Evolutionary conservation across 2,888 invertebrate species (phyloP).

Genomic region (Caenorhabditis sp.): DNA sequence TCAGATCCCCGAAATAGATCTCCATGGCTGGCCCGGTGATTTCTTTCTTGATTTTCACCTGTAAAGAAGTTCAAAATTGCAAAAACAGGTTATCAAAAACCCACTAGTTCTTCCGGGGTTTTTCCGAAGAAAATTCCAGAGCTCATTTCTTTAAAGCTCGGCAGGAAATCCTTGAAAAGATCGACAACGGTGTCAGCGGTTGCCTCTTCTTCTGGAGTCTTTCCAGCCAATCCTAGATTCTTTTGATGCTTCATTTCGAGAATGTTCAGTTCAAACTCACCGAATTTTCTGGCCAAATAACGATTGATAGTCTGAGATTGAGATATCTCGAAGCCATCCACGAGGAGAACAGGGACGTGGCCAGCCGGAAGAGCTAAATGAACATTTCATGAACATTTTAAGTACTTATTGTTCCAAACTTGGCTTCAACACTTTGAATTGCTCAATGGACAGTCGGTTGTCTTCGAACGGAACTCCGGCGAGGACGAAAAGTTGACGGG

Average conservation of each 20-base stretch:
- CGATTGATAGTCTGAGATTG: constrained; percentile 24
- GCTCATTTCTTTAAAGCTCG: constrained; percentile 1
- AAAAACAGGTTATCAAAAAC: neutral
- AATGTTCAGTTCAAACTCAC: neutral
- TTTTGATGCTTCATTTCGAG: neutral
- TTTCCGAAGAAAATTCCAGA: constrained; percentile 4
- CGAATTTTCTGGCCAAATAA: constrained; percentile 28
- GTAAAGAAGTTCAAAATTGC: constrained; percentile 1
- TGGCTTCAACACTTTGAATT: constrained; percentile 14
- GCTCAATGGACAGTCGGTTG: neutral
- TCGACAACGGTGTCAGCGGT: constrained; percentile 24
- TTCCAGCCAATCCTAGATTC: constrained; percentile 17
- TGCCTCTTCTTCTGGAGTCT: constrained; percentile 20
- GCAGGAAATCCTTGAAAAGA: constrained; percentile 27
- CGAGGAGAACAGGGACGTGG: constrained; percentile 12
- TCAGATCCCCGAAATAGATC: constrained; percentile 7
- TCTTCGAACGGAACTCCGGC: constrained; percentile 24
- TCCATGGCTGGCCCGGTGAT: constrained; percentile 11
- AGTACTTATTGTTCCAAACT: too few species aligned
- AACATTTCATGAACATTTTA: too few species aligned
- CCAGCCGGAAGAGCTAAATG: constrained; percentile 18
- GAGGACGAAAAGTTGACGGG: constrained; percentile 21
- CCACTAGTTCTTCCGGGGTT: constrained; percentile 9
- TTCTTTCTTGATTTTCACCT: neutral
- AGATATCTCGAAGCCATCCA: constrained; percentile 16